Evolutionary conservation across 1,140 invertebrate genomes (phyloP).

Genomic region (Cepaea nemoralis): DNA sequence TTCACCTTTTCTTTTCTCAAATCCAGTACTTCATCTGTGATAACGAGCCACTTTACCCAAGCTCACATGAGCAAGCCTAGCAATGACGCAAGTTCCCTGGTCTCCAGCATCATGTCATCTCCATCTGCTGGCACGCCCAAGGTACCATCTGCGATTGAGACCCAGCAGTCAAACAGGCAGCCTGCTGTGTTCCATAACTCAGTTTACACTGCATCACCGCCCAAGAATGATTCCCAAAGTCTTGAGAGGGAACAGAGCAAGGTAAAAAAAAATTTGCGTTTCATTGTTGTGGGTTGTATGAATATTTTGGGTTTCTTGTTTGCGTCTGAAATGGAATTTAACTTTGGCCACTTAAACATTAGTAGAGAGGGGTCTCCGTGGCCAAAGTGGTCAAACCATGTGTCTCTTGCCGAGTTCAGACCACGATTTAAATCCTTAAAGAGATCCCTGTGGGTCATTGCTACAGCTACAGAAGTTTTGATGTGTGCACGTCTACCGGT

Average conservation of each 20-base stretch:
- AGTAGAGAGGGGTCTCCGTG: too few species aligned
- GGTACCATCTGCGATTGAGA: conserved; percentile 46
- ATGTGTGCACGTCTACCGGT: too few species aligned
- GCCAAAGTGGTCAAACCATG: too few species aligned
- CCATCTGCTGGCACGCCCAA: conserved; percentile 48
- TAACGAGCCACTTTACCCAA: conserved; percentile 54
- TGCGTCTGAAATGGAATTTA: too few species aligned
- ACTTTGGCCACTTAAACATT: too few species aligned
- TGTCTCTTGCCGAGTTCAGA: too few species aligned
- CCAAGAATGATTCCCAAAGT: conserved; percentile 55
- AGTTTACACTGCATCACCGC: conserved; percentile 60
- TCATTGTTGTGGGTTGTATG: too few species aligned
- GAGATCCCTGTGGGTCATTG: too few species aligned
- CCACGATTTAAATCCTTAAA: too few species aligned
- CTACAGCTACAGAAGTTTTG: too few species aligned
- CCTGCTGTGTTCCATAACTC: conserved; percentile 62
- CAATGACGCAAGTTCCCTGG: conserved; percentile 54
- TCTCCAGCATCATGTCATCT: conserved; percentile 54
- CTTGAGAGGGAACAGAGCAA: conserved; percentile 43
- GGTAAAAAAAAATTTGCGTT: conserved; percentile 22
- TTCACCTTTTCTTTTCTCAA: background rate
- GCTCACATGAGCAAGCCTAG: conserved; percentile 42
- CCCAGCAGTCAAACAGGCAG: conserved; percentile 55
- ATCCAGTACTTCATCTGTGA: conserved; percentile 37
- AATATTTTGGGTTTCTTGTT: too few species aligned